phyloP scores from a whole-genome alignment of 2,888 invertebrate species.

The Serripes groenlandicus region DNA sequence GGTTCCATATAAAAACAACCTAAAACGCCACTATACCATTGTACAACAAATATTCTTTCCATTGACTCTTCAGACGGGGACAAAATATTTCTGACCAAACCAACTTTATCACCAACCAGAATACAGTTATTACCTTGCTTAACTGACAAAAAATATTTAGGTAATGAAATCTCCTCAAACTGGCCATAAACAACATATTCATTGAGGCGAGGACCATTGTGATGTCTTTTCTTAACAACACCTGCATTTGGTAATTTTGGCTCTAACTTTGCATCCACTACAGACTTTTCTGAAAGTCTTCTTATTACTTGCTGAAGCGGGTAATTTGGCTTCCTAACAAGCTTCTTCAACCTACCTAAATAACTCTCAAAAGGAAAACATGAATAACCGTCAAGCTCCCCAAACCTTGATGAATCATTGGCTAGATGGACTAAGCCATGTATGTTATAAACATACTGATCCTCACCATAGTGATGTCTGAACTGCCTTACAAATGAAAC shows the following conservation, averaged over 20 bases:
- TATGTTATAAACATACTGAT: conserved; percentile 82
- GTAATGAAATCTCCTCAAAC: conserved; percentile 19
- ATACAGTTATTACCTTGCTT: conserved; percentile 45
- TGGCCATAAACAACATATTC: background rate
- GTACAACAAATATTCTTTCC: no score
- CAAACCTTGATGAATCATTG: conserved; percentile 81
- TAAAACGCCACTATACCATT: no score
- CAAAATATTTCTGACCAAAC: conserved; percentile 49
- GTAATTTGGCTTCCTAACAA: no score
- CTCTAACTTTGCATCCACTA: background rate
- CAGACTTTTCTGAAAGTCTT: conserved; percentile 50
- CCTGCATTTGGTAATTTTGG: background rate
- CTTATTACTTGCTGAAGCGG: conserved; percentile 59
- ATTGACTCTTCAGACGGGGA: no score
- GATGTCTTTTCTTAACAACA: conserved; percentile 38
- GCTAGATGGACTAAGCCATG: conserved; percentile 84
- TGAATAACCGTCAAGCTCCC: conserved; percentile 80
- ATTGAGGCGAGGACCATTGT: conserved; percentile 37
- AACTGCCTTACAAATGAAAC: conserved; percentile 73
- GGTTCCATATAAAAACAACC: no score
- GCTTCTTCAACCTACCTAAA: conserved; percentile 65
- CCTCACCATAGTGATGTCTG: conserved; percentile 80
- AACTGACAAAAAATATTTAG: conserved; percentile 22
- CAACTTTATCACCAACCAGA: conserved; percentile 39
- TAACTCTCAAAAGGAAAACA: conserved; percentile 84